phyloP scores from a whole-genome alignment of 37 sponge, comb jelly and placozoan genomes.

The Crambe crambe region DNA sequence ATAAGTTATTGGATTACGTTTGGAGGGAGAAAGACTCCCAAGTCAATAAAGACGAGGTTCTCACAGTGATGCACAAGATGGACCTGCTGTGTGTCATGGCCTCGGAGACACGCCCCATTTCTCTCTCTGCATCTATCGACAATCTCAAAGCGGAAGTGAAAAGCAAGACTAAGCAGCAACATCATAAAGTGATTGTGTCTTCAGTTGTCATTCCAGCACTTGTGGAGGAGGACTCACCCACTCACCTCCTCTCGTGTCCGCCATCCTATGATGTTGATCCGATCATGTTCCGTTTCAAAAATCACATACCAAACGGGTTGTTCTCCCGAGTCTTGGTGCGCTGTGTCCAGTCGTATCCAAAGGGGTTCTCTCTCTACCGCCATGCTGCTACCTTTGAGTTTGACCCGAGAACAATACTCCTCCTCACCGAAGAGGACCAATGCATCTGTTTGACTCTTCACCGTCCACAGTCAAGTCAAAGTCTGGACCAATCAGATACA shows the following conservation, averaged over 20 bases:
- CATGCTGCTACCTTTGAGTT: conserved; percentile 54
- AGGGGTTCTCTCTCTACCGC: conserved; percentile 34
- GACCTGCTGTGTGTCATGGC: conserved; percentile 56
- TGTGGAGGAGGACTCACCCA: conserved; percentile 26
- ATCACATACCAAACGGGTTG: conserved; percentile 46
- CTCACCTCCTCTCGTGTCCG: conserved; percentile 23
- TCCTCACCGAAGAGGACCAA: conserved; percentile 19
- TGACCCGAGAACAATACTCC: conserved; percentile 12
- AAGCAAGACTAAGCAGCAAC: background rate
- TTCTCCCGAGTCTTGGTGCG: conserved; percentile 54
- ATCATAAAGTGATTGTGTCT: background rate
- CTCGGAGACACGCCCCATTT: conserved; percentile 11
- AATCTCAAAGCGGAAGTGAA: background rate
- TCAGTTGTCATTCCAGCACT: conserved; percentile 38
- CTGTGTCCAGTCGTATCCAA: conserved; percentile 58
- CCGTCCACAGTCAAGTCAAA: background rate
- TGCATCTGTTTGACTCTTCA: conserved; percentile 39
- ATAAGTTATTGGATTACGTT: conserved; percentile 43
- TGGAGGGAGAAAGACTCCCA: conserved; percentile 32
- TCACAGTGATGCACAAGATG: conserved; percentile 64
- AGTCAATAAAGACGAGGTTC: conserved; percentile 12
- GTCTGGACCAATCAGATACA: conserved; percentile 1
- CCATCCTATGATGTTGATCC: conserved; percentile 43
- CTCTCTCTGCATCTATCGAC: conserved; percentile 4
- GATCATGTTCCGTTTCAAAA: conserved; percentile 54